A percentile compares a stretch with the other conserved stretches of the same genome.
Evolutionary conservation across 2,797 vertebrate species (phyloP).

Genomic region (Chrysocyon brachyurus): DNA sequence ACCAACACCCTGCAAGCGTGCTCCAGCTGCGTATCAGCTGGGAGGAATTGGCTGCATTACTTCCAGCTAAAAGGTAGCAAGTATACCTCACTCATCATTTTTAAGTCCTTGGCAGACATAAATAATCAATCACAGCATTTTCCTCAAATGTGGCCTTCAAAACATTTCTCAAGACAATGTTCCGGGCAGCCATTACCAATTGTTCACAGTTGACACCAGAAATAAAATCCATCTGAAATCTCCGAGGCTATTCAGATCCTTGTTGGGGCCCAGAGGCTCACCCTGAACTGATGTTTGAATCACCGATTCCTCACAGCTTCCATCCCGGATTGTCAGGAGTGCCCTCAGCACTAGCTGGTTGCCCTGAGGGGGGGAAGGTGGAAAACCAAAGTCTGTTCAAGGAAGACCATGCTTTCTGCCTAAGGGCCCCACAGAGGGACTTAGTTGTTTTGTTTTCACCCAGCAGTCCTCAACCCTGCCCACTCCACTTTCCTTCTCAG

Average conservation of each 20-base stretch:
- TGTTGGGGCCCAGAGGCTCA: neutral
- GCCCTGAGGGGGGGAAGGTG: neutral
- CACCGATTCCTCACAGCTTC: neutral
- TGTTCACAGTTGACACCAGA: constrained; percentile 22
- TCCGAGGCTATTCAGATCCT: neutral
- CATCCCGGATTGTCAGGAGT: neutral
- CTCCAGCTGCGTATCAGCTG: neutral
- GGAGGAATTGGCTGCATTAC: neutral
- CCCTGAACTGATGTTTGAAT: neutral
- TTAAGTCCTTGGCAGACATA: constrained; percentile 33
- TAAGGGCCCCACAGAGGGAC: neutral
- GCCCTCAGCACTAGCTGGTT: neutral
- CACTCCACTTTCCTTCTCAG: neutral
- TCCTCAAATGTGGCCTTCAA: constrained; percentile 53
- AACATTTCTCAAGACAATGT: constrained; percentile 37
- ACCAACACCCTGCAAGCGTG: neutral
- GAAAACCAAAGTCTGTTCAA: neutral
- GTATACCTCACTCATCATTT: constrained; percentile 21
- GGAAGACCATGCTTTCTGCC: neutral
- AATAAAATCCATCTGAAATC: constrained; percentile 47
- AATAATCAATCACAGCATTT: constrained; percentile 58
- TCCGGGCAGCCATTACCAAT: neutral
- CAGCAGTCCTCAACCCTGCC: neutral
- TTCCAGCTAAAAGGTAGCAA: constrained; percentile 38
- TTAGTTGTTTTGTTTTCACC: neutral